Percentiles rank a stretch among this genome's conserved stretches.
Evolutionary conservation across 2,797 vertebrate genomes (phyloP).

Genomic region (Acrocephalus scirpaceus): DNA sequence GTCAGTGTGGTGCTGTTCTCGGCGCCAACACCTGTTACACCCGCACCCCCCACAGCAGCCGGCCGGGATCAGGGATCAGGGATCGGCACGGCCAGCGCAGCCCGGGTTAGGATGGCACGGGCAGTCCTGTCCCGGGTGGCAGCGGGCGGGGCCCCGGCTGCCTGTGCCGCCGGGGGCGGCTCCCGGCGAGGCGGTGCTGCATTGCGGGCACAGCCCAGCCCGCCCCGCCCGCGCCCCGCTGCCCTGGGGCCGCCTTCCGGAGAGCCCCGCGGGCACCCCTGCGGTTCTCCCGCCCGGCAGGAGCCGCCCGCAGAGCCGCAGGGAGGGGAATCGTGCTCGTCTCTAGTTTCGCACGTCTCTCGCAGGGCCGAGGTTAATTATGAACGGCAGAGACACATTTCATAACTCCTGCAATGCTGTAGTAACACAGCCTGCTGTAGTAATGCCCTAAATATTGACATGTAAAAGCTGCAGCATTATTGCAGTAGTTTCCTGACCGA

Average conservation of each 20-base stretch:
- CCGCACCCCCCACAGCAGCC: background rate
- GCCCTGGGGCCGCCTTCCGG: background rate
- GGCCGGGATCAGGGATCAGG: background rate
- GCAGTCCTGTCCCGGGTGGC: background rate
- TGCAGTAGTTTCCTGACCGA: background rate
- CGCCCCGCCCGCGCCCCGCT: background rate
- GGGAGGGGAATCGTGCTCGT: fast-evolving
- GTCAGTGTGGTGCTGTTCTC: fast-evolving
- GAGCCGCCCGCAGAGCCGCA: background rate
- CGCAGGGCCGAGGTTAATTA: background rate
- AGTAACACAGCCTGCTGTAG: background rate
- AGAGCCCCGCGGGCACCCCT: background rate
- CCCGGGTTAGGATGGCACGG: too few species aligned
- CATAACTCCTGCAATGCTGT: conserved; percentile 11
- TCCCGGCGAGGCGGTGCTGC: conserved; percentile 11
- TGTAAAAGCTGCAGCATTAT: conserved; percentile 8
- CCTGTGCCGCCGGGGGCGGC: background rate
- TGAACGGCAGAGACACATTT: background rate
- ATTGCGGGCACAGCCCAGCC: conserved; percentile 18
- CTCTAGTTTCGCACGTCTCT: fast-evolving
- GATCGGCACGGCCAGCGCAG: background rate
- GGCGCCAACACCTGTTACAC: fast-evolving
- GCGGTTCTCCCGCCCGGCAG: background rate
- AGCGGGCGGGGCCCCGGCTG: background rate
- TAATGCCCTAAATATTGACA: background rate